Conservation (phyloP, 2,797 vertebrate species). For the Xenopus petersii region DNA sequence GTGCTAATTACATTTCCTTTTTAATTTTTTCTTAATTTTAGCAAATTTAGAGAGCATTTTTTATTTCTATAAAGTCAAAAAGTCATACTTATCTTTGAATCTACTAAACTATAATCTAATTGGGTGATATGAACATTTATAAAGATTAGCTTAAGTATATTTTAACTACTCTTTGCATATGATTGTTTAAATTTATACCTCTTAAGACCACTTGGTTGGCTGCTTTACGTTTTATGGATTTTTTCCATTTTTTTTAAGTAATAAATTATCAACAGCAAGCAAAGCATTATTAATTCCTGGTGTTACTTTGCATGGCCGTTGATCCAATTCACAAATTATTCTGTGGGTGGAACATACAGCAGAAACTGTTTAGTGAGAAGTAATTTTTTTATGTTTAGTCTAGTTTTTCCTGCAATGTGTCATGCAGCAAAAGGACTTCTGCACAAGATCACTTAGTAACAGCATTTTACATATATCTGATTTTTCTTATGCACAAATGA, state of each 20-base stretch:
- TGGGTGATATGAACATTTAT: constrained; percentile 2
- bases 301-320: no score
- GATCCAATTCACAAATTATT: no score
- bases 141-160: background rate
- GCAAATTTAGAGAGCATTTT: no score
- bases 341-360: no score
- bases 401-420: no score
- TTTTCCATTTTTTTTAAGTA: background rate
- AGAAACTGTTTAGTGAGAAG: no score
- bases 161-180: background rate
- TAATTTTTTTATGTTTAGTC: no score
- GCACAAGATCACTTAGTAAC: no score
- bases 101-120: background rate
- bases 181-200: background rate
- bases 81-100: background rate
- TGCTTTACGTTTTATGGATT: background rate
- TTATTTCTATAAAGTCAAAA: background rate
- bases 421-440: no score
- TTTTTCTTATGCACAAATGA: no score
- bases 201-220: background rate
- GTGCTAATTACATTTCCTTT: background rate
- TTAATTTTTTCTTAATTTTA: background rate
- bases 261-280: background rate
- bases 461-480: no score
- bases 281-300: no score